Evolutionary conservation across 2,113 vertebrate genomes (phyloP), one percentile per base, ranked within the genome.

Genomic region (Aplodontia rufa): DNA sequence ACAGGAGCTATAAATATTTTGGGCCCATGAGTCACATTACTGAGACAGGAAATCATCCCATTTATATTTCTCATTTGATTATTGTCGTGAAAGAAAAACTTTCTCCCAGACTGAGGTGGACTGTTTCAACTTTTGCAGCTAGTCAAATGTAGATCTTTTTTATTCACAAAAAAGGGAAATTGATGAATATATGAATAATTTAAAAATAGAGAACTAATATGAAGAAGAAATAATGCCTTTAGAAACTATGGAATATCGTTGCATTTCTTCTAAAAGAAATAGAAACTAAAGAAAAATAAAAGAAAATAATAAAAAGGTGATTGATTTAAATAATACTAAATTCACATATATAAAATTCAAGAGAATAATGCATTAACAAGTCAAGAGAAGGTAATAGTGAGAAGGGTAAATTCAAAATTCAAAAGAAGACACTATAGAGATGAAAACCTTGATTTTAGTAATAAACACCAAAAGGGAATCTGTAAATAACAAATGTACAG

Each of bases 21-120:
- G 58, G 60, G 35, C 32, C 78, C 69, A 69, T 95, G 83, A 97
- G 60, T 97, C 97, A 96, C 10, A 81, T 19, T 91, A 72, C 66
- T 89, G 87, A 40, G 83, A 45, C 14, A 93, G 90, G 93, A 91
- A 53, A 82, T 26, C 47, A 6, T 89, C 6, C 47, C 53, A 51
- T 68, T 95, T 87, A 42, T n/a, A 72, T 40, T 69, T 87, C 37
- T 84, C 72, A 53, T 74, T 69, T 75, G 30, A 58, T 94, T 88
- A n/a, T n/a, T 90, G 3, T 30, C 66, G 2, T 71, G 81, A 42
- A 93, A 45, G 53, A 64, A 91, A 82, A 91, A 24, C 6, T 69
- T 58, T 90, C 17, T 42, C 40, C n/a, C 4, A 91, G 35, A 69
- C 1, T 66, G 58, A 71, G 40, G 71, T 49, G 11, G 13, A n/a